These are phyloP conservation scores for Clanis bilineata DNA, from an alignment of 2,888 invertebrate species.

Conservation along the genomic window DNA sequence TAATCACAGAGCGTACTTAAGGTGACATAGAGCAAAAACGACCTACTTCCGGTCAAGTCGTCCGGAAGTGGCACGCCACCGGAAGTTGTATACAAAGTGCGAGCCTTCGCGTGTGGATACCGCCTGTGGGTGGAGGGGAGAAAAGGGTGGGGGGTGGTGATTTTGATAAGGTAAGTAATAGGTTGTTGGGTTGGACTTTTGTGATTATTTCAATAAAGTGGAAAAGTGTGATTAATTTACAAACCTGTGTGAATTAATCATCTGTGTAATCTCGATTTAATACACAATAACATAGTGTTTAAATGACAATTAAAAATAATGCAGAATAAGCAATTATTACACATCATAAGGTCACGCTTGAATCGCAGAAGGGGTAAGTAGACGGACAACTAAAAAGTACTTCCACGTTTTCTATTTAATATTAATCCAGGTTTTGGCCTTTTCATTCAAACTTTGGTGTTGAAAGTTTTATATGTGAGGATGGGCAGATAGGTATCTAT, in stretches of 20 bases:
- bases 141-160: slow-evolving; percentile 41
- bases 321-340: no score
- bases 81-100: slow-evolving; percentile 80
- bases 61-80: slow-evolving; percentile 49
- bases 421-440: no score
- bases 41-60: slow-evolving; percentile 60
- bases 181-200: not conserved
- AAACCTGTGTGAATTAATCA: not conserved
- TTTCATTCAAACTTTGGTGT: no score
- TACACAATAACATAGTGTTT: not conserved
- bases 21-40: slow-evolving; percentile 74
- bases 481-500: no score
- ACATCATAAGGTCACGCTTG: no score
- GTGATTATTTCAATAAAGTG: not conserved
- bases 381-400: no score
- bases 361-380: no score
- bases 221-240: not conserved
- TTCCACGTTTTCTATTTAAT: no score
- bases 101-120: slow-evolving; percentile 69
- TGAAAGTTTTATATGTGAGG: no score
- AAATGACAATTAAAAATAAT: no score
- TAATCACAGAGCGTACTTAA: slow-evolving; percentile 75
- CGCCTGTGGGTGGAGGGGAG: slow-evolving; percentile 43
- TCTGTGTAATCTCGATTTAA: not conserved
- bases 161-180: slow-evolving; percentile 23